These are phyloP conservation scores for Drosophila sucinea DNA, from an alignment of 1,140 invertebrate species.

Conservation along the genomic window DNA sequence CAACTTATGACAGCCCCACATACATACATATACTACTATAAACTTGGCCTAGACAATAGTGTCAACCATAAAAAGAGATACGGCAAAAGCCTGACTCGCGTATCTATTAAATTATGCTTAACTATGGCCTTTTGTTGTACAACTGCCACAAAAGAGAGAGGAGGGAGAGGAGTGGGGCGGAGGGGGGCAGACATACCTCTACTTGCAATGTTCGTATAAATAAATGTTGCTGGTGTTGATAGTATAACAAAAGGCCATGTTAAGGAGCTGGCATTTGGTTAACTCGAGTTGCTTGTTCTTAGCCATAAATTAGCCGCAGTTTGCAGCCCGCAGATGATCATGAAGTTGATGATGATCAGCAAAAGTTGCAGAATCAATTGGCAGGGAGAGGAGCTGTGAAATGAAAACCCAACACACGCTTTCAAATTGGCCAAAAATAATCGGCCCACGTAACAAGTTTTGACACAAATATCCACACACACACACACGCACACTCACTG, in stretches of 20 bases:
- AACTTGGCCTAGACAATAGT: constrained; percentile 79
- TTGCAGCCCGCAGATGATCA: not conserved
- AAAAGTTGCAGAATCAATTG: not conserved
- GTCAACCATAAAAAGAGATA: constrained; percentile 71
- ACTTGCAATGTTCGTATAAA: constrained; percentile 16
- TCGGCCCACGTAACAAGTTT: constrained; percentile 38
- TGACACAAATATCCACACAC: constrained; percentile 16
- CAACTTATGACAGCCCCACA: constrained; percentile 73
- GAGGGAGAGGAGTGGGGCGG: not conserved
- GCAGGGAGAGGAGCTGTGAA: constrained; percentile 18
- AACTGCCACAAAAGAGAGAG: not conserved
- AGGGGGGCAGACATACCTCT: not conserved
- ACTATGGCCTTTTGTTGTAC: constrained; percentile 73
- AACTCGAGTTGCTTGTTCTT: constrained; percentile 6
- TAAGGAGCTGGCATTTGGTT: constrained; percentile 28
- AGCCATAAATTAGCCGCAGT: not conserved
- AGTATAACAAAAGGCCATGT: constrained; percentile 59
- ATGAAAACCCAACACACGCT: constrained; percentile 20
- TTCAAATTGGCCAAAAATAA: constrained; percentile 28
- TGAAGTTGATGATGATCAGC: not conserved
- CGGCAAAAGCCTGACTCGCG: constrained; percentile 56
- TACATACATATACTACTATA: constrained; percentile 33
- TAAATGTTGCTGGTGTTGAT: constrained; percentile 35
- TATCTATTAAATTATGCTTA: constrained; percentile 82
- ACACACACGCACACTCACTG: constrained; percentile 9